Percentiles rank a stretch among this genome's conserved stretches.
phyloP scores from a whole-genome alignment of 1,140 invertebrate genomes.

The Drosophila gunungcola region DNA sequence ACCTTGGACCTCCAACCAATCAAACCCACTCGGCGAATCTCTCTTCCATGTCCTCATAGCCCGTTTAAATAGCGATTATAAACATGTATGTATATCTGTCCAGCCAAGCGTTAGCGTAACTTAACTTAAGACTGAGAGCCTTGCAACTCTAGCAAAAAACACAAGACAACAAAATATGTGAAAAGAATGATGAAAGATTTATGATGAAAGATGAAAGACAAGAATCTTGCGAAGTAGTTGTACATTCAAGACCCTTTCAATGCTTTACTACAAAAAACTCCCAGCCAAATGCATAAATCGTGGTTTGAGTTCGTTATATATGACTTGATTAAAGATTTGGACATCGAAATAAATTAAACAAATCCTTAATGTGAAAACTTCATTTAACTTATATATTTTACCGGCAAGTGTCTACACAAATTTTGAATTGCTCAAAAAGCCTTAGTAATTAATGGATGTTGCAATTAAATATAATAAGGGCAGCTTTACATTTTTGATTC shows the following conservation, averaged over 20 bases:
- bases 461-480: too few species aligned
- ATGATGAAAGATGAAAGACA: background rate
- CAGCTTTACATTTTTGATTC: background rate
- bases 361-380: background rate
- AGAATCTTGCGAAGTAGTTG: constrained; percentile 37
- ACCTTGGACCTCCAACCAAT: background rate
- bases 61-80: constrained; percentile 2
- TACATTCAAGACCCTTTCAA: constrained; percentile 3
- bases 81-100: constrained; percentile 3
- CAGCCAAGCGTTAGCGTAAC: constrained; percentile 26
- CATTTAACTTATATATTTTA: background rate
- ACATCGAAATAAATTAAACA: background rate
- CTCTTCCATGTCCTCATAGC: constrained; percentile 5
- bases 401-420: too few species aligned
- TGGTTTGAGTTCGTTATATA: background rate
- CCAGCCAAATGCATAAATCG: background rate
- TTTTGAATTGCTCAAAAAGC: background rate
- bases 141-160: constrained; percentile 11
- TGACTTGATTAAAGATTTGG: background rate
- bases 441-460: background rate
- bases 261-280: background rate
- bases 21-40: constrained; percentile 24
- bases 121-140: constrained; percentile 50
- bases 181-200: background rate
- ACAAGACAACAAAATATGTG: constrained; percentile 1